Percentiles rank a stretch among this genome's conserved stretches.
phyloP scores from a whole-genome alignment of 1,140 invertebrate genomes.

The Pteromalus puparum region DNA sequence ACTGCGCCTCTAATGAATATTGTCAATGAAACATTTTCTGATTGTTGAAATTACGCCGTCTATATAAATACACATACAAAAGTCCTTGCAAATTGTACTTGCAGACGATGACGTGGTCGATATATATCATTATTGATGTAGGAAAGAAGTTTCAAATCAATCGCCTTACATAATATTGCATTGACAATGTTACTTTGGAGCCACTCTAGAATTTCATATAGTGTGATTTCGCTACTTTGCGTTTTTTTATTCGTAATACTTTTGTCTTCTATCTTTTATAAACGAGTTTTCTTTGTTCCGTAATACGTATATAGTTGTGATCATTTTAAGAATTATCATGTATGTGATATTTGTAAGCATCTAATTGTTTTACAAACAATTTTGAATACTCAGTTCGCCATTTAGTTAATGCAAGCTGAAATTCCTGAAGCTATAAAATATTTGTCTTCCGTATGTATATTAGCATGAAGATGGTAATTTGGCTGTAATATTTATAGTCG shows the following conservation, averaged over 20 bases:
- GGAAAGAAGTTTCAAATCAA: background rate
- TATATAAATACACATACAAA: background rate
- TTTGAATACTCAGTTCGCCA: background rate
- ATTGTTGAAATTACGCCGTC: conserved; percentile 36
- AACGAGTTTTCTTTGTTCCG: background rate
- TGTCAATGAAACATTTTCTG: conserved; percentile 4
- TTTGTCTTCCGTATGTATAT: background rate
- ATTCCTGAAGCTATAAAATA: background rate
- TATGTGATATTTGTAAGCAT: background rate
- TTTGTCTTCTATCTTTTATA: background rate
- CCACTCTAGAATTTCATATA: background rate
- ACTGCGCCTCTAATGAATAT: conserved; percentile 10
- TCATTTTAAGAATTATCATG: no score
- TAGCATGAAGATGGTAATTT: background rate
- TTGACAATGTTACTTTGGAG: conserved; percentile 30
- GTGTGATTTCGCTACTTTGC: background rate
- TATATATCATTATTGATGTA: background rate
- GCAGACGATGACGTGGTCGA: background rate
- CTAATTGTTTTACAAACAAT: conserved; percentile 15
- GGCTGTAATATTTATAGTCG: background rate
- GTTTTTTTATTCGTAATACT: background rate
- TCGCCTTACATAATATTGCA: conserved; percentile 33
- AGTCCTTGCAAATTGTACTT: conserved; percentile 25
- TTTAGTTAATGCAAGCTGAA: background rate
- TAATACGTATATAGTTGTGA: background rate